phyloP scores from a whole-genome alignment of 2,888 invertebrate genomes.

The Patella depressa region DNA sequence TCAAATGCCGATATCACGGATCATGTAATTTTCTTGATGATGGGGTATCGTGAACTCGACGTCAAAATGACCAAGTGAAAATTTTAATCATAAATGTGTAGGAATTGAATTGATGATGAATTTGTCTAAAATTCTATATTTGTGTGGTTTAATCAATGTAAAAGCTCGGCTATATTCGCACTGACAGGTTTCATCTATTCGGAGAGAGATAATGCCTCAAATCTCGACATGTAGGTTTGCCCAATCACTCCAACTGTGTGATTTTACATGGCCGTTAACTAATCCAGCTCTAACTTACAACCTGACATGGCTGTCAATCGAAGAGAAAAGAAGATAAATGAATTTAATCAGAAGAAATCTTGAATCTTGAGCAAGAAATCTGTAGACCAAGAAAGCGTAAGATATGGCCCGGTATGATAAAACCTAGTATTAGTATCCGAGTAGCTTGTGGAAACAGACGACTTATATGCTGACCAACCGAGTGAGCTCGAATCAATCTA shows the following conservation, averaged over 20 bases:
- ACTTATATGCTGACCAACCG: too few relatives aligned
- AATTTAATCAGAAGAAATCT: neutral
- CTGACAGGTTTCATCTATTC: conserved; percentile 7
- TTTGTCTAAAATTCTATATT: neutral
- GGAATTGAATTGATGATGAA: neutral
- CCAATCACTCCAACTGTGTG: neutral
- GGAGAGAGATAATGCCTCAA: neutral
- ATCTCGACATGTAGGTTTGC: neutral
- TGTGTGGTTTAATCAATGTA: neutral
- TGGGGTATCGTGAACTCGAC: neutral
- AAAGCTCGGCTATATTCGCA: conserved; percentile 3
- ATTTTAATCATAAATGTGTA: conserved; percentile 9
- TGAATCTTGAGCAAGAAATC: too few relatives aligned
- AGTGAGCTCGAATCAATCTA: too few relatives aligned
- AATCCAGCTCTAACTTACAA: conserved; percentile 4
- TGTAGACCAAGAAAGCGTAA: too few relatives aligned
- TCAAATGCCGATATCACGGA: neutral
- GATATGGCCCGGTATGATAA: too few relatives aligned
- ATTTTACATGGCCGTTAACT: neutral
- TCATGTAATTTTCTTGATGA: conserved; percentile 9
- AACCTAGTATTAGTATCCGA: too few relatives aligned
- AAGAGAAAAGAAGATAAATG: conserved; percentile 10
- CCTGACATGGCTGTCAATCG: conserved; percentile 2
- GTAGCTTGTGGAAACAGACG: too few relatives aligned
- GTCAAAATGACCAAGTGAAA: neutral